Percentiles rank a stretch among this genome's conserved stretches.
Evolutionary conservation across 2,797 vertebrate genomes (phyloP).

Genomic region (Acomys russatus): DNA sequence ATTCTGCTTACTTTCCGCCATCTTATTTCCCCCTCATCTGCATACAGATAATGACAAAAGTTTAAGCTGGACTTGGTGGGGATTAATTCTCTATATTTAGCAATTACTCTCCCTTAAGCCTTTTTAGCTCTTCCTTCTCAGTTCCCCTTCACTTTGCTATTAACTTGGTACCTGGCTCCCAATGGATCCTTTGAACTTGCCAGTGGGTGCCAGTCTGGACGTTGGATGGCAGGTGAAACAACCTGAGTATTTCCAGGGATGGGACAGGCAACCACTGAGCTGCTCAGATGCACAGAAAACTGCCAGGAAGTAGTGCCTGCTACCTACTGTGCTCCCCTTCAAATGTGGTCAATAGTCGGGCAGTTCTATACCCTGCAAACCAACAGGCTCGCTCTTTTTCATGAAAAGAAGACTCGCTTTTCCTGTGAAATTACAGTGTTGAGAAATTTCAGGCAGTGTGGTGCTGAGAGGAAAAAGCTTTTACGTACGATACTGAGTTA

Average conservation of each 20-base stretch:
- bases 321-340: background rate
- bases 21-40: background rate
- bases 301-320: background rate
- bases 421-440: slow-evolving; percentile 38
- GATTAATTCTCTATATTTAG: background rate
- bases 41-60: background rate
- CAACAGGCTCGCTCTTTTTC: background rate
- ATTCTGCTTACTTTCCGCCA: background rate
- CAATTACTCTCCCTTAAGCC: background rate
- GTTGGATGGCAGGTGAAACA: background rate
- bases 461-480: background rate
- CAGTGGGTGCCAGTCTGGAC: background rate
- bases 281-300: background rate
- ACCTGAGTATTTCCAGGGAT: background rate
- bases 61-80: background rate
- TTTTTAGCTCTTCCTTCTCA: background rate
- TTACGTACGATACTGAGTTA: background rate
- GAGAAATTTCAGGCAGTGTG: slow-evolving; percentile 15
- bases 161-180: background rate
- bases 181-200: background rate
- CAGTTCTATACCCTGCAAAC: background rate
- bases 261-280: background rate
- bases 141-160: background rate
- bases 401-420: background rate
- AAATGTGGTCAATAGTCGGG: background rate